A percentile compares a stretch with the other conserved stretches of the same genome.
Evolutionary conservation across 2,113 vertebrate genomes (phyloP).

Genomic region (Thamnophis sirtalis): DNA sequence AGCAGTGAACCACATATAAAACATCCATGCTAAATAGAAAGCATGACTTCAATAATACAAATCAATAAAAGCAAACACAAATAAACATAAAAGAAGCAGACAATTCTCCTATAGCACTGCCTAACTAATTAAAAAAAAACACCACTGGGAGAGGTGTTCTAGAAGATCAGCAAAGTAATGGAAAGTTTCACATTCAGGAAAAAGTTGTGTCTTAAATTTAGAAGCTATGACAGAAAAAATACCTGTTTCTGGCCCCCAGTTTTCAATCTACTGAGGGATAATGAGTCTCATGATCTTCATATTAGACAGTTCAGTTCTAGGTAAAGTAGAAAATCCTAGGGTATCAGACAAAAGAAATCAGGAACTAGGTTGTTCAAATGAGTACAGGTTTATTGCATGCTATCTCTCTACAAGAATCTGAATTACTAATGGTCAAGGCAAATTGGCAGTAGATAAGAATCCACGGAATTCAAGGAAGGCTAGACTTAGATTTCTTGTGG

Average conservation of each 20-base stretch:
- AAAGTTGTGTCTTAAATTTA: background rate
- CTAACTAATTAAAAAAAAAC: background rate
- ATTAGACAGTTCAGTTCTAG: background rate
- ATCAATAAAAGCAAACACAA: background rate
- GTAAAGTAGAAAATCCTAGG: background rate
- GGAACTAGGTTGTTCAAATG: too few species aligned
- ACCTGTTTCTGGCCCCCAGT: background rate
- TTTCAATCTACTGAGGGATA: background rate
- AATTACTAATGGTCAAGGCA: too few species aligned
- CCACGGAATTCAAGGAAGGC: background rate
- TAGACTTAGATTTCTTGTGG: background rate
- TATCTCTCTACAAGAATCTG: too few species aligned
- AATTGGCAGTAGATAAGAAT: background rate
- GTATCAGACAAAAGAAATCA: too few species aligned
- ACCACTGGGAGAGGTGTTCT: background rate
- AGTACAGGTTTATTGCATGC: too few species aligned
- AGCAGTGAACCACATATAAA: background rate
- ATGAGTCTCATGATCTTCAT: background rate
- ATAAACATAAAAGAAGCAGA: background rate
- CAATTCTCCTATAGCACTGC: background rate
- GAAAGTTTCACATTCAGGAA: background rate
- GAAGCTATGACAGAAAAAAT: background rate
- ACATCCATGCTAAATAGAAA: background rate
- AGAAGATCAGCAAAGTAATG: background rate
- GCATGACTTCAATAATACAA: background rate